A percentile compares a stretch with the other conserved stretches of the same genome.
Evolutionary conservation across 2,113 vertebrate genomes (phyloP).

Genomic region (Herpailurus yagouaroundi): DNA sequence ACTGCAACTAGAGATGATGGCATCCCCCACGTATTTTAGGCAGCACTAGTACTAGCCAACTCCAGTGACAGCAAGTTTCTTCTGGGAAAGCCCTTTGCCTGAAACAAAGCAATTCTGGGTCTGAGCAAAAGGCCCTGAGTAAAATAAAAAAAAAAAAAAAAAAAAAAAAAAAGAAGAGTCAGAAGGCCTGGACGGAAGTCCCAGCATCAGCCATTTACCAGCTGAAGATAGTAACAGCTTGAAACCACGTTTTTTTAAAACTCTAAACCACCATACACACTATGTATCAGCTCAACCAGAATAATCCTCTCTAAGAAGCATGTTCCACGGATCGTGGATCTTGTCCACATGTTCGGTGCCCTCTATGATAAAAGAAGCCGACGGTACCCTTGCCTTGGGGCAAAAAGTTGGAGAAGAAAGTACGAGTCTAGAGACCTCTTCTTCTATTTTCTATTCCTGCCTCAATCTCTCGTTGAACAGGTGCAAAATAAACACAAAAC

Average conservation of each 20-base stretch:
- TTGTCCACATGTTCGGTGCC: background rate
- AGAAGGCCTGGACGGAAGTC: background rate
- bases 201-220: background rate
- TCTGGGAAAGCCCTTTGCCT: background rate
- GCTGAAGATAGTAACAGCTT: background rate
- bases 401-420: background rate
- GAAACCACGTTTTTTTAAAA: background rate
- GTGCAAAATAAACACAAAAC: background rate
- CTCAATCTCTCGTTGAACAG: background rate
- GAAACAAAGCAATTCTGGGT: background rate
- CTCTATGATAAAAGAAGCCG: background rate
- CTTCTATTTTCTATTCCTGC: background rate
- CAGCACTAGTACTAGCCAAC: background rate
- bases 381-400: background rate
- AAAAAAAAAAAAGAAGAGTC: background rate
- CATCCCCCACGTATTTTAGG: too few relatives aligned
- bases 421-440: background rate
- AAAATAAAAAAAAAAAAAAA: background rate
- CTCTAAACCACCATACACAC: background rate
- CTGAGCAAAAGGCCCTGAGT: background rate
- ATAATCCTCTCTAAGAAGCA: background rate
- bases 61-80: background rate
- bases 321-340: background rate
- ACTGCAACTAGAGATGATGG: background rate
- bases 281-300: background rate